Base-by-base conservation (phyloP, 2,797 vertebrate genomes). In the Ceryle rudis region DNA sequence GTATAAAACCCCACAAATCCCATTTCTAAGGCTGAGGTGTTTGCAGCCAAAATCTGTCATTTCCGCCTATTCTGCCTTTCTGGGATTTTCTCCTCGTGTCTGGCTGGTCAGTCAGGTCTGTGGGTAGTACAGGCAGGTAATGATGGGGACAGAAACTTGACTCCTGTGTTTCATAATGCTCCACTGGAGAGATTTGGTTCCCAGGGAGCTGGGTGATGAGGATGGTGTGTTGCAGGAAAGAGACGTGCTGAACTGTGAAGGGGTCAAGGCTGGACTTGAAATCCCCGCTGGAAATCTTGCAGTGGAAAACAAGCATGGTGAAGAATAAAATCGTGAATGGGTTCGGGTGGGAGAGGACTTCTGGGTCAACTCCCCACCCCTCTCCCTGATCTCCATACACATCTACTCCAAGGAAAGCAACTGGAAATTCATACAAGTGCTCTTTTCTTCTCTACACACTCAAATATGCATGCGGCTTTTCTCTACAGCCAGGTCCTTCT, bases 401-500 rank as follows among this genome's bases (percentile, higher is more conserved):
- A 0, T 64, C 72, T 87, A 73, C 55, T 47, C 19, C 12, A 35
- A 47, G 44, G 55, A 83, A 90, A 82, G 28, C 31, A 35, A n/a
- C 12, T 29, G 39, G 57, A 67, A 88, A 64, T 29, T 77, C 46
- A 61, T n/a, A 37, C 25, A 46, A 61, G 8, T 41, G 18, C n/a
- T 89, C 71, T 65, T 70, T 60, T 78, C 44, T 89, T 86, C 55
- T 89, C 67, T 49, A 16, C 1, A 3, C 67, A 54, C 41, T 37
- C 52, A 65, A 70, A 83, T 6, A 64, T 0, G 18, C 49, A 89
- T 5, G 42, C 25, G 12, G 42, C n/a, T 93, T 47, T 62, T 91
- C 87, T 89, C 61, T 74, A 44, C 60, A 89, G 85, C 52, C 82
- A 77, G 80, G 81, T 88, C 52, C 91, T 83, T 64, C 66, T 79